phyloP scores from a whole-genome alignment of 2,113 vertebrate genomes.

The Stegostoma tigrinum region DNA sequence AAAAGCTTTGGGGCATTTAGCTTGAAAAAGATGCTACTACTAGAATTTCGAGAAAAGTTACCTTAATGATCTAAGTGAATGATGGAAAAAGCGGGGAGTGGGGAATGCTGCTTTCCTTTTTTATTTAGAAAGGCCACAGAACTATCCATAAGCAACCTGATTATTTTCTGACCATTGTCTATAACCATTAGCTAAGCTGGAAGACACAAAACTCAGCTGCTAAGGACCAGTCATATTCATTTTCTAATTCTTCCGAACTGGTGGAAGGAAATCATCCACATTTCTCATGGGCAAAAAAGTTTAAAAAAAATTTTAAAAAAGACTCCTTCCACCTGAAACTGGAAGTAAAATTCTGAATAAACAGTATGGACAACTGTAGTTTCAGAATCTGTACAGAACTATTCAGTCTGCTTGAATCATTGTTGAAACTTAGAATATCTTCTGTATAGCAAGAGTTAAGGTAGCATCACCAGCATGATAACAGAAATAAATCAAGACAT shows the following conservation, averaged over 20 bases:
- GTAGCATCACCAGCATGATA: background rate
- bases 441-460: background rate
- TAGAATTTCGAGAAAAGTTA: background rate
- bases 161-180: too few species aligned
- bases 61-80: background rate
- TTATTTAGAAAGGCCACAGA: background rate
- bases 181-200: background rate
- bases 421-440: background rate
- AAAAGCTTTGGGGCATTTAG: background rate
- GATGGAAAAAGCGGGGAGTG: background rate
- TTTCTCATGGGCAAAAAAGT: background rate
- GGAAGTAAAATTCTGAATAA: background rate
- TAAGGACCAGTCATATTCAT: background rate
- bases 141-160: background rate
- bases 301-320: background rate
- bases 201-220: background rate
- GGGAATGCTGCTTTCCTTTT: background rate
- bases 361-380: background rate
- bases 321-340: background rate
- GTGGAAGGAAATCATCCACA: background rate
- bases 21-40: background rate
- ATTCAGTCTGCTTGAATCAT: background rate
- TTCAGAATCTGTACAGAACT: background rate
- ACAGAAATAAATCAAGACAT: background rate
- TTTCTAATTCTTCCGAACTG: background rate